Conservation (phyloP, 2,888 invertebrate genomes). For the Cataglyphis cursor region DNA sequence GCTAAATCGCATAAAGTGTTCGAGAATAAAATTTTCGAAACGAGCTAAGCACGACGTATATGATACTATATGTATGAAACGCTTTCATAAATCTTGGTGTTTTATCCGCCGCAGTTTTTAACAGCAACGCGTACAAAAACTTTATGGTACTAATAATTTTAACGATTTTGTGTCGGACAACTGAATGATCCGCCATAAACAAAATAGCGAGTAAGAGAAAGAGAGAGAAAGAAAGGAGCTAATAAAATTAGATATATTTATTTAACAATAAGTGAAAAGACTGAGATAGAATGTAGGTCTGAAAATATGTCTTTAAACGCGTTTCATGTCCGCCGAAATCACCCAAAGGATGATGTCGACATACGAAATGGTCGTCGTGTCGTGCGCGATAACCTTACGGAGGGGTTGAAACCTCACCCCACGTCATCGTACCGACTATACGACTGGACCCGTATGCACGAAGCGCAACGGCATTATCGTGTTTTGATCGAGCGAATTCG, state of each 20-base stretch:
- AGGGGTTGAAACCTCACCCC: not conserved
- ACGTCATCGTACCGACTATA: not conserved
- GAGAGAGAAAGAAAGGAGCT: no score
- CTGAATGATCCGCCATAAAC: slow-evolving; percentile 21
- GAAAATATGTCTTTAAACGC: not conserved
- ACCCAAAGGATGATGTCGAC: not conserved
- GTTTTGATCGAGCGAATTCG: slow-evolving; percentile 67
- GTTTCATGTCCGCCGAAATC: slow-evolving; percentile 1
- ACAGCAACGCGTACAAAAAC: slow-evolving; percentile 30
- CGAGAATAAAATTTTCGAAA: slow-evolving; percentile 33
- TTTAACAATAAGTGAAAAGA: not conserved
- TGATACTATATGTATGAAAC: slow-evolving; percentile 17
- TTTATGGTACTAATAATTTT: slow-evolving; percentile 44
- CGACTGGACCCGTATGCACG: slow-evolving; percentile 10
- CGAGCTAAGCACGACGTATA: slow-evolving; percentile 14
- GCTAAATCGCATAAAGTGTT: not conserved
- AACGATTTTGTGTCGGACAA: slow-evolving; percentile 14
- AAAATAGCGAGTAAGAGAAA: not conserved
- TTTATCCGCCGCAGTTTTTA: slow-evolving; percentile 29
- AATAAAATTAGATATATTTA: not conserved
- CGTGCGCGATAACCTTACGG: not conserved
- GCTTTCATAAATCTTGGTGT: slow-evolving; percentile 46
- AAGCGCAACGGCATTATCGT: slow-evolving; percentile 62
- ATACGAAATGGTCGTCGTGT: not conserved
- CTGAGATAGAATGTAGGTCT: not conserved